Evolutionary conservation across 2,113 vertebrate genomes (phyloP), one percentile per base, ranked within the genome.

Genomic region (Phaetusa simplex): DNA sequence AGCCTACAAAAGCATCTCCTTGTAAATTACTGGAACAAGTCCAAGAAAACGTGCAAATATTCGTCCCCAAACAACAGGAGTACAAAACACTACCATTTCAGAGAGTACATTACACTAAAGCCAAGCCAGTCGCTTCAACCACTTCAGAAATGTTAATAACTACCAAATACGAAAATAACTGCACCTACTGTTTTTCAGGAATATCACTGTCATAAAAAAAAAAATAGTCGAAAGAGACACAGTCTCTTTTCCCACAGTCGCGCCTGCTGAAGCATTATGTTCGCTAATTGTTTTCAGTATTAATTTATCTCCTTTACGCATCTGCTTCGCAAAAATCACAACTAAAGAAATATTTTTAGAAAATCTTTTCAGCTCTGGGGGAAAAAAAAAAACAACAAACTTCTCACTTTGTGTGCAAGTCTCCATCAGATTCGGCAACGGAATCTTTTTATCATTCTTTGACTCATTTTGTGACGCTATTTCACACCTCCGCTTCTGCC

Each of bases 251-350:
- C 23, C 20, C 22, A 38, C 30, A 52, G n/a, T 26, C 66, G 29
- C 40, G 53, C 86, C 45, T 17, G 27, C 67, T 38, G 55, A 84
- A 79, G 50, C 67, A 66, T 62, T 58, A 29, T 8, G 15, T 94
- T 95, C 11, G 12, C 26, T 24, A 36, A 82, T 36, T 83, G 27
- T 72, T 86, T 56, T 67, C 55, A 66, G 55, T 61, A 94, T 88
- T 82, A 95, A 74, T 87, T 92, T 77, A 83, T 77, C 34, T 78
- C 66, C 71, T 97, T 97, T 92, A 59, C 59, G 96, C 14, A 88
- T 94, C 88, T 97, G 84, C 93, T 96, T 97, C 92, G 88, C 43
- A 96, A 97, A 97, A 97, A 83, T 47, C 70, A 78, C 62, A 92
- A 82, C 83, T 85, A 83, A 86, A 96, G 21, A 23, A 87, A 16